phyloP scores from a whole-genome alignment of 2,797 vertebrate species.

The Halcyon smyrnensis region DNA sequence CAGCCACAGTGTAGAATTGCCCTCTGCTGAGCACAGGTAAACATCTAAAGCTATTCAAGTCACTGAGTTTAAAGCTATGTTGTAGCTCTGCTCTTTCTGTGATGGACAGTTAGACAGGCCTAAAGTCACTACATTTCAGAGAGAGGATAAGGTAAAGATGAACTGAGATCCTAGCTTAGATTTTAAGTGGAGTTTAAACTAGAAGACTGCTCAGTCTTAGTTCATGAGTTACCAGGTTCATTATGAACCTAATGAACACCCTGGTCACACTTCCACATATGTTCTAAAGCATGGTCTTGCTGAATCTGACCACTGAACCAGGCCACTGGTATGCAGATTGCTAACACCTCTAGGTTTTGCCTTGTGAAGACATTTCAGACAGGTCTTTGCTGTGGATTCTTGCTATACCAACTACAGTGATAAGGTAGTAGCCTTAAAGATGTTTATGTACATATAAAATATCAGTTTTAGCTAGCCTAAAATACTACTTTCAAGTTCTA shows the following conservation, averaged over 20 bases:
- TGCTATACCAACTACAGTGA: neutral
- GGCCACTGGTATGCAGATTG: neutral
- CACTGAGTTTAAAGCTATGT: neutral
- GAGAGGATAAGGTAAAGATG: neutral
- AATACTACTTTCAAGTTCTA: neutral
- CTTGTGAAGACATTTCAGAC: neutral
- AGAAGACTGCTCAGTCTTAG: neutral
- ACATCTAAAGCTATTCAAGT: neutral
- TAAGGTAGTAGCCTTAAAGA: neutral
- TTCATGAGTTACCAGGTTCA: neutral
- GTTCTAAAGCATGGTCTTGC: neutral
- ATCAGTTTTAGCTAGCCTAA: neutral
- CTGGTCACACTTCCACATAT: neutral
- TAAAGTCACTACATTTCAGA: neutral
- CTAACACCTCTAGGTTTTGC: neutral
- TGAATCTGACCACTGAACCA: neutral
- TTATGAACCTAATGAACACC: neutral
- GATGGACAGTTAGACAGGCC: neutral
- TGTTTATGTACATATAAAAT: neutral
- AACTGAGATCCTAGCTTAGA: neutral
- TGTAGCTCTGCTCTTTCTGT: neutral
- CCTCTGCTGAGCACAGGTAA: neutral
- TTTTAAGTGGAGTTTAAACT: neutral
- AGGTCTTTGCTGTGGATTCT: neutral
- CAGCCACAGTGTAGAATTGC: neutral